phyloP scores from a whole-genome alignment of 2,797 vertebrate genomes.

The Phoeniculus purpureus region DNA sequence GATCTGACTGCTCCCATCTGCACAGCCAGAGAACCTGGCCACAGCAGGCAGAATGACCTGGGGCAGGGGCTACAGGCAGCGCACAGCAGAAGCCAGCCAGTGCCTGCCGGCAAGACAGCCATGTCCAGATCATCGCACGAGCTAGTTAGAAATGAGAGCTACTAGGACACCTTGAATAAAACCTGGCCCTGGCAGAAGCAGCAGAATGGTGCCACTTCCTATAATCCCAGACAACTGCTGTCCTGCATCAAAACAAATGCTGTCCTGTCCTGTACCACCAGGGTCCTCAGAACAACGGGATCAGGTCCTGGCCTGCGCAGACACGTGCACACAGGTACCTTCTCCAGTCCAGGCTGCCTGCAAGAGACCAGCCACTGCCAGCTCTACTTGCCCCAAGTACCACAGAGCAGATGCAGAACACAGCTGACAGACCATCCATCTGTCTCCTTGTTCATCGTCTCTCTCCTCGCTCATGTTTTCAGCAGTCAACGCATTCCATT shows the following conservation, averaged over 20 bases:
- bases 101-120: rapidly evolving
- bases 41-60: background rate
- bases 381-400: background rate
- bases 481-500: background rate
- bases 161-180: background rate
- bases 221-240: background rate
- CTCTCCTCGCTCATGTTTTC: background rate
- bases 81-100: background rate
- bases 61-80: background rate
- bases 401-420: background rate
- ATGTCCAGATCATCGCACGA: background rate
- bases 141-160: background rate
- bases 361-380: background rate
- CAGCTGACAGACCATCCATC: background rate
- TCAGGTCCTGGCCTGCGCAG: background rate
- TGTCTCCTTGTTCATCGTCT: too few relatives aligned
- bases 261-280: background rate
- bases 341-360: background rate
- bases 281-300: background rate
- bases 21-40: background rate
- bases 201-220: background rate
- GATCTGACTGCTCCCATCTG: background rate
- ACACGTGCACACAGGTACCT: background rate
- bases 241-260: background rate
- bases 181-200: background rate